A percentile compares a stretch with the other conserved stretches of the same genome.
These are phyloP conservation scores for Dicentrarchus labrax DNA, from an alignment of 2,113 vertebrate genomes.

Conservation along the genomic window DNA sequence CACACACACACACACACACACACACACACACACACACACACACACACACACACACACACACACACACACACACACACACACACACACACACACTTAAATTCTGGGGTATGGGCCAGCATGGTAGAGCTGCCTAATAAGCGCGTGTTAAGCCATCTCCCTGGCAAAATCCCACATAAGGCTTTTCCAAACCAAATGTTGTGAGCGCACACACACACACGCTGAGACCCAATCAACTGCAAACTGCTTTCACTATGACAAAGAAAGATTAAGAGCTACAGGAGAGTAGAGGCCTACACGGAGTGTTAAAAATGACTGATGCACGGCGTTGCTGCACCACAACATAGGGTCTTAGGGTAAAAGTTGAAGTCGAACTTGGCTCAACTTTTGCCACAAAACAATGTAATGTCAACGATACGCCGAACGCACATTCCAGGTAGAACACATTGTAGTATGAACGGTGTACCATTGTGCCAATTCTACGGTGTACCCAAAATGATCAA, in stretches of 20 bases:
- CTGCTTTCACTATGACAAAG: slow-evolving; percentile 83
- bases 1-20: slow-evolving; percentile 34
- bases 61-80: slow-evolving; percentile 20
- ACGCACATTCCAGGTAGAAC: background rate
- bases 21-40: slow-evolving; percentile 40
- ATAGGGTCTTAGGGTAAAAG: too few relatives aligned
- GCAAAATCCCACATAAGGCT: slow-evolving; percentile 85
- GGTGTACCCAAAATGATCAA: background rate
- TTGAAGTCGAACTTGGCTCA: background rate
- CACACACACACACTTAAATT: slow-evolving; percentile 45
- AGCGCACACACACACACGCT: slow-evolving; percentile 20
- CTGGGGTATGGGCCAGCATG: slow-evolving; percentile 64
- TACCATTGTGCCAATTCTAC: background rate
- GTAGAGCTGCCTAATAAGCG: slow-evolving; percentile 73
- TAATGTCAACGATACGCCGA: too few relatives aligned
- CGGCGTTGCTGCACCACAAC: background rate
- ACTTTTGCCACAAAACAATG: background rate
- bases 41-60: slow-evolving; percentile 28
- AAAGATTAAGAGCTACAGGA: slow-evolving; percentile 45
- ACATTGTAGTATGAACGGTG: background rate
- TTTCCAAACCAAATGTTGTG: slow-evolving; percentile 79
- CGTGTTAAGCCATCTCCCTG: slow-evolving; percentile 78
- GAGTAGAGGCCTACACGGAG: background rate
- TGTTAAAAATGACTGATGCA: background rate
- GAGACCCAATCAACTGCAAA: slow-evolving; percentile 85